phyloP scores from a whole-genome alignment of 2,888 invertebrate genomes.

The Gymnocheta viridis region DNA sequence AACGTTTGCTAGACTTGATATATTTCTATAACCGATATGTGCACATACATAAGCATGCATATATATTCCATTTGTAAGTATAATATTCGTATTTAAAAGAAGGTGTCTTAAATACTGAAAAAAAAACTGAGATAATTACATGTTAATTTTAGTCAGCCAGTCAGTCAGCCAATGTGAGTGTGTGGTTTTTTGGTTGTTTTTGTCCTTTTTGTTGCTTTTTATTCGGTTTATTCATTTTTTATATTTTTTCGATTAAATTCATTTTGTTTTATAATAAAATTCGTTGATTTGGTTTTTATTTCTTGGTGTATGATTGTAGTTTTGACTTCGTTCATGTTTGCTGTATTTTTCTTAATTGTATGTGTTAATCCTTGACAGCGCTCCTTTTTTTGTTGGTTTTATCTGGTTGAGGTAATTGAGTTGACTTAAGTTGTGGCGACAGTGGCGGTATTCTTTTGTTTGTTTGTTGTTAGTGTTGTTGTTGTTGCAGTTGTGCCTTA shows the following conservation, averaged over 20 bases:
- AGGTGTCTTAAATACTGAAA: slow-evolving; percentile 60
- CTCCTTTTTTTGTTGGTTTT: slow-evolving; percentile 54
- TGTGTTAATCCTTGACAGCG: slow-evolving; percentile 70
- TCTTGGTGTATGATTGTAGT: slow-evolving; percentile 12
- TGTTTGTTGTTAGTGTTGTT: neutral
- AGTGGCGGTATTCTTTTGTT: slow-evolving; percentile 65
- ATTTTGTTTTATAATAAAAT: slow-evolving; percentile 46
- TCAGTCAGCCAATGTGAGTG: slow-evolving; percentile 7
- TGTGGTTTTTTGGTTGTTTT: slow-evolving; percentile 21
- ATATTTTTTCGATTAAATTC: slow-evolving; percentile 51
- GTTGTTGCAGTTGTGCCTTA: slow-evolving; percentile 28
- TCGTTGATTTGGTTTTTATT: slow-evolving; percentile 6
- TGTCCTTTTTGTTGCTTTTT: slow-evolving; percentile 21
- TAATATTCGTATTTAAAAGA: slow-evolving; percentile 43
- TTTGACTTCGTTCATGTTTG: slow-evolving; percentile 36
- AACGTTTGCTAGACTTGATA: slow-evolving; percentile 55
- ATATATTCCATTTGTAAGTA: neutral
- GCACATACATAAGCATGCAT: neutral
- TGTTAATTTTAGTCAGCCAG: slow-evolving; percentile 68
- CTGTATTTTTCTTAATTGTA: slow-evolving; percentile 55
- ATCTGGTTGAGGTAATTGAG: slow-evolving; percentile 68
- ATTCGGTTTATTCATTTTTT: slow-evolving; percentile 31
- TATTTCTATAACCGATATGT: slow-evolving; percentile 16
- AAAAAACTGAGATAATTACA: slow-evolving; percentile 69
- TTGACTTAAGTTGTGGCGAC: slow-evolving; percentile 69